Percentiles rank a stretch among this genome's conserved stretches.
Conservation (phyloP, 2,888 invertebrate genomes). For the Cenopis cana region DNA sequence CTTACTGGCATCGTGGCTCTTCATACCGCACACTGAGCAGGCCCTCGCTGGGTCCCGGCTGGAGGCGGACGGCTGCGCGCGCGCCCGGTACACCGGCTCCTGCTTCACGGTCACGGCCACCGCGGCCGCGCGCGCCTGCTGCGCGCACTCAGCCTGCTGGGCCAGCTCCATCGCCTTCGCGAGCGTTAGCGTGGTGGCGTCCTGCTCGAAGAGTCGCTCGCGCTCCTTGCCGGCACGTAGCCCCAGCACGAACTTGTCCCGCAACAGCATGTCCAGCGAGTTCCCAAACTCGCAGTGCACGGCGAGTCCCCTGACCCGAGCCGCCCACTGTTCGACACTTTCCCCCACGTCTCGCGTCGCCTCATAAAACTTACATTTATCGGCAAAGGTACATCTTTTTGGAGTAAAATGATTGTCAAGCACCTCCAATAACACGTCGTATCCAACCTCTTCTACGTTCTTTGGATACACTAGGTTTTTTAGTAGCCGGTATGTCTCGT, state of each 20-base stretch:
- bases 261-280: constrained; percentile 31
- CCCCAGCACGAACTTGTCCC: constrained; percentile 43
- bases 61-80: neutral
- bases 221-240: constrained; percentile 36
- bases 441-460: constrained; percentile 31
- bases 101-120: constrained; percentile 11
- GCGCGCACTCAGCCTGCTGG: constrained; percentile 40
- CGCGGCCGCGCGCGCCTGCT: constrained; percentile 12
- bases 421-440: constrained; percentile 15
- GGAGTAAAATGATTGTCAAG: constrained; percentile 46
- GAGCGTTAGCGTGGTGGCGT: constrained; percentile 24
- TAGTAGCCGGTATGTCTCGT: constrained; percentile 7
- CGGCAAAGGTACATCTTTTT: constrained; percentile 46
- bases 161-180: constrained; percentile 45
- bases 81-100: constrained; percentile 31
- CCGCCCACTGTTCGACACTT: constrained; percentile 48
- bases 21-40: constrained; percentile 28
- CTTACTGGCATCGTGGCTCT: constrained; percentile 6
- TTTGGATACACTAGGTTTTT: constrained; percentile 38
- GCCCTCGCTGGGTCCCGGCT: neutral
- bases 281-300: constrained; percentile 43
- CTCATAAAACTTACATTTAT: constrained; percentile 48
- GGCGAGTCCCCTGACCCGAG: constrained; percentile 45
- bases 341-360: constrained; percentile 42
- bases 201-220: constrained; percentile 40